Base-by-base conservation (phyloP, 2,888 invertebrate genomes). In the Drosophila koepferae region DNA sequence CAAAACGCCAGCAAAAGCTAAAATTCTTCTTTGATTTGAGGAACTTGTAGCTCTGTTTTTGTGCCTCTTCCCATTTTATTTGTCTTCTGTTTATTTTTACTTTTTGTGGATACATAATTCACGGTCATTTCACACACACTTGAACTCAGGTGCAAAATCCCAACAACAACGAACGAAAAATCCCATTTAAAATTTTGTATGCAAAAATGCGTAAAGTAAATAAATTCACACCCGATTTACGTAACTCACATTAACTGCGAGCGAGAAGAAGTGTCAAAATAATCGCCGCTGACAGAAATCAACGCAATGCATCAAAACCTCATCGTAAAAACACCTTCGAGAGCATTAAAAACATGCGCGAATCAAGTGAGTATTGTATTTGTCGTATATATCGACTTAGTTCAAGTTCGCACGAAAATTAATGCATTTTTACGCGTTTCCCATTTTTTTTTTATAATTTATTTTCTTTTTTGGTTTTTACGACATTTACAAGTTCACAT, bases 191-290 rank as follows among this genome's bases (percentile, higher is more conserved):
- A 69, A 70, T 74, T 40, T 63, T 71, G n/a, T 56, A 71, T 90
- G 80, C 85, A 73, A 74, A 88, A 75, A 82, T 80, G 76, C 76
- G 61, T 72, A 74, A 80, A 67, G 54, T 72, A 85, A 85, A 85
- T 80, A 89, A 86, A 70, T 70, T 90, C 89, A 86, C 85, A 83
- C 75, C 89, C 77, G 81, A 74, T 70, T 86, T 89, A 77, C 86
- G 89, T 77, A 86, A 88, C 67, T 74, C 55, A 69, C 72, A 70
- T 58, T 46, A 67, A 68, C 36, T 71, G 3, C 20, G 4, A 38
- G 38, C 38, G 79, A 69, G 72, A 90, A 82, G 90, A 85, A 82
- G 85, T 86, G 85, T 88, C 80, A 90, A 85, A 90, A 86, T 80
- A 90, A 90, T 74, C 86, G 76, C 49, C 72, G 72, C 41, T 41